These are phyloP conservation scores for Quadriops clusia DNA, from an alignment of 2,888 invertebrate genomes.

Conservation along the genomic window DNA sequence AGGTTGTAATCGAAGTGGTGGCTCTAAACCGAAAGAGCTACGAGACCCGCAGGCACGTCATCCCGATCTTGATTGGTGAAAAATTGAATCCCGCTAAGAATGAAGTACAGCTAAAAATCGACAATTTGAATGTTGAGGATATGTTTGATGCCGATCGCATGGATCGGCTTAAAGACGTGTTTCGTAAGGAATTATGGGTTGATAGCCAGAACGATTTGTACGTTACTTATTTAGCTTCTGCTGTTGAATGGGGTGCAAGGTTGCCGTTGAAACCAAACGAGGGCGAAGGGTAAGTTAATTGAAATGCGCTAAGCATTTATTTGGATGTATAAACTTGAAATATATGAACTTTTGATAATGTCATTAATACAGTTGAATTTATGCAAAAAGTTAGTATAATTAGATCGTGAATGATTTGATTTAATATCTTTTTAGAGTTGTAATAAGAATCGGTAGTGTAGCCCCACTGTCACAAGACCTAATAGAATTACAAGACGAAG, in stretches of 20 bases:
- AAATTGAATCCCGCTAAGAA: conserved; percentile 57
- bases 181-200: conserved; percentile 66
- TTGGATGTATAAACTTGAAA: too few relatives aligned
- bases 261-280: conserved; percentile 71
- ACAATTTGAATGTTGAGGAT: conserved; percentile 81
- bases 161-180: conserved; percentile 63
- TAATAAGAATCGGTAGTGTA: conserved; percentile 69
- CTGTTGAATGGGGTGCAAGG: conserved; percentile 73
- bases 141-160: conserved; percentile 61
- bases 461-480: conserved; percentile 59
- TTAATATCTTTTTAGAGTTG: conserved; percentile 44
- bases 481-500: conserved; percentile 62
- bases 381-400: conserved; percentile 14
- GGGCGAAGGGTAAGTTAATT: conserved; percentile 74
- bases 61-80: conserved; percentile 52
- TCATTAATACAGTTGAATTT: conserved; percentile 3
- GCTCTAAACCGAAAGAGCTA: conserved; percentile 67
- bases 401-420: too few relatives aligned
- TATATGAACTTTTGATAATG: conserved; percentile 5
- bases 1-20: conserved; percentile 57
- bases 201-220: conserved; percentile 64
- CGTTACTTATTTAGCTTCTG: conserved; percentile 74
- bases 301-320: too few relatives aligned
- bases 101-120: conserved; percentile 77
- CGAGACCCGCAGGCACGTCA: conserved; percentile 53